Conservation (phyloP, 1,140 invertebrate genomes). For the Scylla paramamosain region DNA sequence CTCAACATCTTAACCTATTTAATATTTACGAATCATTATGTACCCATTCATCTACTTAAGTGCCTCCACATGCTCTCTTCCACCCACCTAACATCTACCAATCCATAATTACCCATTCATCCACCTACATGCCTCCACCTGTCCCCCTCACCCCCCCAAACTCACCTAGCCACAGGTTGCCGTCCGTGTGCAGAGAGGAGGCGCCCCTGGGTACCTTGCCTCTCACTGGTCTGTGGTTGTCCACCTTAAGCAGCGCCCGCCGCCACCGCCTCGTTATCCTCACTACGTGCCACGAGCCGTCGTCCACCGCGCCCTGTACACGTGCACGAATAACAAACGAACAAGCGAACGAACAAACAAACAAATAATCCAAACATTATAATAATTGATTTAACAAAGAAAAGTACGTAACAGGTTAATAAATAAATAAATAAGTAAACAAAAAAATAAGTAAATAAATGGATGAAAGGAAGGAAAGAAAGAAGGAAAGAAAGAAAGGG, state of each 20-base stretch:
- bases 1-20: no score
- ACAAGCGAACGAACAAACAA: not conserved
- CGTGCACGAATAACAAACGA: not conserved
- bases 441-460: not conserved
- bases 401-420: not conserved
- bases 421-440: not conserved
- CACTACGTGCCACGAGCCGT: slow-evolving; percentile 88
- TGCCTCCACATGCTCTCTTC: no score
- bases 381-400: not conserved
- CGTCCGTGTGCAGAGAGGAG: slow-evolving; percentile 87
- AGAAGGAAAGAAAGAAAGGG: no score
- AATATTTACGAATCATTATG: no score
- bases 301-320: slow-evolving; percentile 84
- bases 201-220: slow-evolving; percentile 85
- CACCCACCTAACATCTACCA: no score
- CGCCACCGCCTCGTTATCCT: slow-evolving; percentile 85
- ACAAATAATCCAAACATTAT: not conserved
- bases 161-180: slow-evolving; percentile 88
- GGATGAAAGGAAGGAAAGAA: not conserved
- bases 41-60: no score
- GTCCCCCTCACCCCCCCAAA: not conserved
- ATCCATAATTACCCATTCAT: no score
- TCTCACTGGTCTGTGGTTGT: slow-evolving; percentile 84
- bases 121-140: no score
- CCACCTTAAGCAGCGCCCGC: slow-evolving; percentile 86